Evolutionary conservation across 2,797 vertebrate species (phyloP).

Genomic region (Amazona finschi): DNA sequence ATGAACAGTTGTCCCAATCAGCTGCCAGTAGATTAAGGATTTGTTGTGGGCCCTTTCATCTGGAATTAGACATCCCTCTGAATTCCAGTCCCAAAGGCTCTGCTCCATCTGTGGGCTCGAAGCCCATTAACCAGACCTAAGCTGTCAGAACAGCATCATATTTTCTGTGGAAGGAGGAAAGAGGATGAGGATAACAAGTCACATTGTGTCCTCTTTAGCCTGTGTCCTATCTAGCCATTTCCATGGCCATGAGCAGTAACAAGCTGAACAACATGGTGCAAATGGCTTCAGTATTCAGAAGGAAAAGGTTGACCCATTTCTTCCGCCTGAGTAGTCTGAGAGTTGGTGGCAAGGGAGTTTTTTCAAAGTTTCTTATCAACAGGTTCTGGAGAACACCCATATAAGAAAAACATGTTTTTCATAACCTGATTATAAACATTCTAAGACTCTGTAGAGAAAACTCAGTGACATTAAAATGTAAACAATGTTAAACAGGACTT

Average conservation of each 20-base stretch:
- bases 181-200: rapidly evolving
- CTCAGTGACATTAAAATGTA: not conserved
- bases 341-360: not conserved
- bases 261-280: not conserved
- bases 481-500: not conserved
- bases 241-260: not conserved
- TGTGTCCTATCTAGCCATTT: not conserved
- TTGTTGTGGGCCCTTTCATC: slow-evolving; percentile 25
- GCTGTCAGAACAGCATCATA: not conserved
- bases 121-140: slow-evolving; percentile 22
- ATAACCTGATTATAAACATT: not conserved
- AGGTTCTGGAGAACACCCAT: not conserved
- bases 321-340: not conserved
- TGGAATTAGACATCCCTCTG: slow-evolving; percentile 28
- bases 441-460: not conserved
- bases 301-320: not conserved
- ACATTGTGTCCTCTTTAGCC: not conserved
- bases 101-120: slow-evolving; percentile 39
- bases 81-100: slow-evolving; percentile 13
- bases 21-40: slow-evolving; percentile 52
- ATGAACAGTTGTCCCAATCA: slow-evolving; percentile 19
- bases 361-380: not conserved
- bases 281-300: not conserved
- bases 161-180: not conserved
- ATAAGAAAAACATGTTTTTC: not conserved